Conservation (phyloP, 1,140 invertebrate genomes). For the Contarinia nasturtii region DNA sequence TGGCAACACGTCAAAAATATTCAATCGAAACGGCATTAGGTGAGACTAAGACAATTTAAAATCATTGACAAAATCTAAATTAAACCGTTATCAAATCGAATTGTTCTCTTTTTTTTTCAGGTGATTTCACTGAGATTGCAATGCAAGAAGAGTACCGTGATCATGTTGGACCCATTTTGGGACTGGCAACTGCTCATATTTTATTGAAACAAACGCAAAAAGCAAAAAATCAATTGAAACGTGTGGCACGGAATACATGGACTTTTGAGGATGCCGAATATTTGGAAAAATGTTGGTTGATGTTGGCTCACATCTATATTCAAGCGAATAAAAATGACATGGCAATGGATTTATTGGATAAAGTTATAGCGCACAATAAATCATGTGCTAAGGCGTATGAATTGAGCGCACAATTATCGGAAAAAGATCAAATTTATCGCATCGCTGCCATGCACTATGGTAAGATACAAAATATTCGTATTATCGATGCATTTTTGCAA, state of each 20-base stretch:
- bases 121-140: slow-evolving; percentile 56
- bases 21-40: slow-evolving; percentile 71
- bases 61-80: no score
- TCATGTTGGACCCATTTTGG: slow-evolving; percentile 75
- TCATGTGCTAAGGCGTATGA: slow-evolving; percentile 83
- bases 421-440: slow-evolving; percentile 82
- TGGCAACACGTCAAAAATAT: slow-evolving; percentile 68
- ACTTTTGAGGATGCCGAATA: slow-evolving; percentile 90
- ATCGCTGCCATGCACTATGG: slow-evolving; percentile 72
- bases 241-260: slow-evolving; percentile 73
- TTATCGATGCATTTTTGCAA: slow-evolving; percentile 27
- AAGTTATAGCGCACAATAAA: slow-evolving; percentile 73
- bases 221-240: slow-evolving; percentile 81
- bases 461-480: no score
- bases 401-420: slow-evolving; percentile 63
- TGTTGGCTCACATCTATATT: slow-evolving; percentile 82
- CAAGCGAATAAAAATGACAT: slow-evolving; percentile 73
- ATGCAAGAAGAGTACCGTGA: slow-evolving; percentile 47
- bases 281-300: slow-evolving; percentile 83
- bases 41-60: no score
- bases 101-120: no score
- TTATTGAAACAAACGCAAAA: slow-evolving; percentile 76
- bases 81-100: no score
- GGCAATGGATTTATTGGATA: slow-evolving; percentile 61
- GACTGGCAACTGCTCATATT: slow-evolving; percentile 70